Base-by-base conservation (phyloP, 1,140 invertebrate species). In the Coenobita brevimanus region DNA sequence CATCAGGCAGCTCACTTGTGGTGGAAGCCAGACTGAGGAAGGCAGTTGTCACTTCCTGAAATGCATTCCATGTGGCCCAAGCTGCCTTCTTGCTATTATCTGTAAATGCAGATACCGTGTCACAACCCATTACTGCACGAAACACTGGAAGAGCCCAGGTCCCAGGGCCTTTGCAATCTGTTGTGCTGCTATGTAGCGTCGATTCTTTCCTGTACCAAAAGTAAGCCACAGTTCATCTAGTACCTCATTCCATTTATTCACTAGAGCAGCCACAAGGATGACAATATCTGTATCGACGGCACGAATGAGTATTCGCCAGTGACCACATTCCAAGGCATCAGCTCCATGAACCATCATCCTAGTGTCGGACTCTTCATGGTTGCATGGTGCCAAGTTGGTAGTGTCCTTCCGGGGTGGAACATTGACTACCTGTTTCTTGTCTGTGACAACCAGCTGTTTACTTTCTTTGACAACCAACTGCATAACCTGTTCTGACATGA, bases 41-140 rank as follows among this genome's bases (percentile, higher is more conserved):
- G 8, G 79, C 87, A 41, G n/a, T 33, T 0, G 82, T 88, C 15
- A 90, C 57, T 54, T 91, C 86, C 43, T 46, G 69, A 62, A 86
- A 87, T 75, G 73, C 69, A 50, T 86, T 81, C 90, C 91, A 91
- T 60, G 90, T 84, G 6, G 87, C 33, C 79, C 90, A 91, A n/a
- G 88, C 84, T n/a, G 82, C 76, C 69, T 85, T 91, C 89, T 91
- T 91, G 27, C 91, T 83, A 62, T 79, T 50, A 8, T 90, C 89
- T 50, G 50, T 21, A 69, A 91, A 91, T 21, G 30, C 43, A 15
- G 86, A 91, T 33, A 91, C 89, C 33, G 86, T 89, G 41, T 91
- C 85, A 86, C 91, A 91, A 2, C 91, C 91, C 27, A 27, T 67
- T 8, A 67, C 6, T 15, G 64, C 64, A 24, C 27, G 64, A 67